phyloP scores from a whole-genome alignment of 2,888 invertebrate genomes.

The Drosophila phalerata region DNA sequence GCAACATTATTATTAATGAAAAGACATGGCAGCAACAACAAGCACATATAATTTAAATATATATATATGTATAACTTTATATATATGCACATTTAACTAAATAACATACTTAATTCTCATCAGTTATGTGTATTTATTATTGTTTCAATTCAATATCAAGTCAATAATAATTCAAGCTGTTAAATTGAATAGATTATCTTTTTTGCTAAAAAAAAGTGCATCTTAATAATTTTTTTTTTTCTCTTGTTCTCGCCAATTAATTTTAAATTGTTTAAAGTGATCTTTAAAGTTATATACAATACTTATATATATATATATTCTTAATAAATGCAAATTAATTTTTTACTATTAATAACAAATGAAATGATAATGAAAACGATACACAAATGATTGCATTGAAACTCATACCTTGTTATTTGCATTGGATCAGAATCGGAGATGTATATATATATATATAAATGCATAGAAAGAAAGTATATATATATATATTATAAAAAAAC shows the following conservation, averaged over 20 bases:
- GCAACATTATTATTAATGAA: conserved; percentile 11
- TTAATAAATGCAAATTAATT: conserved; percentile 7
- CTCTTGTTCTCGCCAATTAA: conserved; percentile 7
- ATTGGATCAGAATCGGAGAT: conserved; percentile 18
- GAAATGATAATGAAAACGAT: conserved; percentile 8
- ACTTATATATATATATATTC: not conserved
- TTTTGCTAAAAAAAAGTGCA: not conserved
- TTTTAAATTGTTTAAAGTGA: conserved; percentile 41
- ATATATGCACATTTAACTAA: conserved; percentile 36
- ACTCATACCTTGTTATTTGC: conserved; percentile 45
- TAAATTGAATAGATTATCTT: conserved; percentile 28
- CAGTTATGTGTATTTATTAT: conserved; percentile 35
- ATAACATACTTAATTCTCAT: conserved; percentile 34
- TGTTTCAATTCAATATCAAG: conserved; percentile 23
- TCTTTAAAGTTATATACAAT: conserved; percentile 17
- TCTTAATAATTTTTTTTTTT: conserved; percentile 7
- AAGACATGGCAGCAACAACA: conserved; percentile 53
- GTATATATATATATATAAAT: conserved; percentile 14
- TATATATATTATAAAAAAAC: conserved; percentile 5
- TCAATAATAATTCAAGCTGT: conserved; percentile 16
- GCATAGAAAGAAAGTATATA: conserved; percentile 14
- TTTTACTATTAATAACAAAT: conserved; percentile 23
- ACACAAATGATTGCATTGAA: conserved; percentile 32
- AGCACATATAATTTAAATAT: conserved; percentile 45
- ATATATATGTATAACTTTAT: conserved; percentile 22